phyloP scores from a whole-genome alignment of 2,113 vertebrate species.

The Indri indri region DNA sequence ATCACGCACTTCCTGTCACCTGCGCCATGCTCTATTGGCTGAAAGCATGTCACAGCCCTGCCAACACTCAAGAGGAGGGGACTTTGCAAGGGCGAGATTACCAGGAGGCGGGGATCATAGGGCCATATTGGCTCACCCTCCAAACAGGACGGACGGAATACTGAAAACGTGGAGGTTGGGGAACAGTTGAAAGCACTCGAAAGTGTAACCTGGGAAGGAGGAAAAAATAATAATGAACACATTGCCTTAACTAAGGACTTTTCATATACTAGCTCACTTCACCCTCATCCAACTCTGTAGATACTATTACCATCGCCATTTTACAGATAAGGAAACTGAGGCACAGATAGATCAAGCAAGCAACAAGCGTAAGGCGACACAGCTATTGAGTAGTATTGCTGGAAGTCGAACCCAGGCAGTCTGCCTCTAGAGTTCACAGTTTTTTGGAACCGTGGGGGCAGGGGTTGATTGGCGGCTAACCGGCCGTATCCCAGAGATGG shows the following conservation, averaged over 20 bases:
- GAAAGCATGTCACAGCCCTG: not conserved
- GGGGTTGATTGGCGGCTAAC: not conserved
- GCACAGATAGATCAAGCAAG: not conserved
- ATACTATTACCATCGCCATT: not conserved
- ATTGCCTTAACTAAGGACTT: not conserved
- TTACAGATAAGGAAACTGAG: not conserved
- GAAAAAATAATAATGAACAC: not conserved
- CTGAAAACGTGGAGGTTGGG: not conserved
- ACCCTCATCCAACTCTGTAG: not conserved
- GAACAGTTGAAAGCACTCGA: not conserved
- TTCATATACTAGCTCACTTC: not conserved
- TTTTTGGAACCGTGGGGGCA: too few relatives aligned
- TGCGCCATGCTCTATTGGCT: not conserved
- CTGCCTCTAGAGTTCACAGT: not conserved
- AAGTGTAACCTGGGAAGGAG: not conserved
- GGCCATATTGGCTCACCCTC: not conserved
- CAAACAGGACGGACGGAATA: not conserved
- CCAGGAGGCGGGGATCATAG: not conserved
- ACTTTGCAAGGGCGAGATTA: not conserved
- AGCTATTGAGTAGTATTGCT: not conserved
- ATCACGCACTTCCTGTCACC: not conserved
- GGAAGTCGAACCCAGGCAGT: not conserved
- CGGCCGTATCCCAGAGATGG: accelerated
- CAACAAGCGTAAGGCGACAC: not conserved
- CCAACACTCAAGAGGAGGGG: not conserved